Evolutionary conservation across 1,140 invertebrate genomes (phyloP).

Genomic region (Leptinotarsa texana): DNA sequence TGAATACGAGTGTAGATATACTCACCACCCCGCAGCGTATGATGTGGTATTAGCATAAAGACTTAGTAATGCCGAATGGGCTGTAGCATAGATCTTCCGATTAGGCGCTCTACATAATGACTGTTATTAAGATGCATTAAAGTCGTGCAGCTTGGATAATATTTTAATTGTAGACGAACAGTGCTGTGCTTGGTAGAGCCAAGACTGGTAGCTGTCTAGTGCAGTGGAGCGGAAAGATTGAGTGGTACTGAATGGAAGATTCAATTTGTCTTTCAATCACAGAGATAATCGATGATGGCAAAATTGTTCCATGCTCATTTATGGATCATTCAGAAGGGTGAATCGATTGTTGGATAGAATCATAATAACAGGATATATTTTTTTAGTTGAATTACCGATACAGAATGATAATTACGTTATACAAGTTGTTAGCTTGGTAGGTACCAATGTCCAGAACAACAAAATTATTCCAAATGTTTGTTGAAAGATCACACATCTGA

Average conservation of each 20-base stretch:
- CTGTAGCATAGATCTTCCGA: constrained; percentile 26
- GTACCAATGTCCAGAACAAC: too few relatives aligned
- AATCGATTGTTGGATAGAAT: too few relatives aligned
- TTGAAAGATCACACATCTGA: too few relatives aligned
- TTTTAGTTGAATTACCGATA: too few relatives aligned
- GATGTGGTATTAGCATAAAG: constrained; percentile 32
- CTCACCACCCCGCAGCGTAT: constrained; percentile 14
- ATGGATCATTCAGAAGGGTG: too few relatives aligned
- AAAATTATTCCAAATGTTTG: too few relatives aligned
- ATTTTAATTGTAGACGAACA: constrained; percentile 41
- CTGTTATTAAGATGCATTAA: constrained; percentile 48
- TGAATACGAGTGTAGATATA: constrained; percentile 1
- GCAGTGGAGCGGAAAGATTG: not conserved
- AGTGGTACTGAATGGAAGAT: not conserved
- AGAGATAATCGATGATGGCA: not conserved
- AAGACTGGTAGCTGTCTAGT: not conserved
- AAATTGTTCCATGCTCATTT: too few relatives aligned
- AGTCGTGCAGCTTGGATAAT: constrained; percentile 45
- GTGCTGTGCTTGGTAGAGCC: not conserved
- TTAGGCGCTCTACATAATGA: constrained; percentile 39
- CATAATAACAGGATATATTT: too few relatives aligned
- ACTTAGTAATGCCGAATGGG: constrained; percentile 22
- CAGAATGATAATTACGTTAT: too few relatives aligned
- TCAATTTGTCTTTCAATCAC: constrained; percentile 3
- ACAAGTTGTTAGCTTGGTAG: too few relatives aligned